These are phyloP conservation scores for Oryzias javanicus DNA, from an alignment of 2,113 vertebrate species.

Conservation along the genomic window DNA sequence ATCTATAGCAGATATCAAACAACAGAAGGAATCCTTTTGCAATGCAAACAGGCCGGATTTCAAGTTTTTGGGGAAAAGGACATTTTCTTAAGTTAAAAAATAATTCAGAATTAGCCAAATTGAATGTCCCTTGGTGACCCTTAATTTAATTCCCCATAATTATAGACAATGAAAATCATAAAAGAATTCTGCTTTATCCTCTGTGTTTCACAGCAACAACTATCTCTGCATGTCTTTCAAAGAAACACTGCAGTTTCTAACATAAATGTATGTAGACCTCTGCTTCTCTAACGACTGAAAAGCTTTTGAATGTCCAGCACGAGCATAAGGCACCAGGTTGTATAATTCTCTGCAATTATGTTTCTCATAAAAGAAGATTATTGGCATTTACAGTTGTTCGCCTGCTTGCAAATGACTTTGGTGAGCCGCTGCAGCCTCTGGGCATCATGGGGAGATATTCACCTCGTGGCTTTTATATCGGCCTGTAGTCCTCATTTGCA, in stretches of 20 bases:
- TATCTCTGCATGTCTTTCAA: not conserved
- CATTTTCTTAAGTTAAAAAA: no score
- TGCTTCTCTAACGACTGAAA: slow-evolving; percentile 8
- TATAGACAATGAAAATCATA: slow-evolving; percentile 2
- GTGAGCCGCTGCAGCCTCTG: slow-evolving; percentile 7
- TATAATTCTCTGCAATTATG: slow-evolving; percentile 33
- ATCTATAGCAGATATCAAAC: no score
- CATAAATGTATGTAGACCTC: not conserved
- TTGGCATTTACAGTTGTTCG: slow-evolving; percentile 26
- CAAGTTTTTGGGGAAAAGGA: no score
- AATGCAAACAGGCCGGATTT: no score
- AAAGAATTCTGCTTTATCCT: not conserved
- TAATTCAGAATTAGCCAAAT: not conserved
- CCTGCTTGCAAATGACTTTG: slow-evolving; percentile 1
- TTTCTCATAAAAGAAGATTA: slow-evolving; percentile 42
- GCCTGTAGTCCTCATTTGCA: slow-evolving; percentile 37
- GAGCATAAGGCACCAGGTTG: slow-evolving; percentile 12
- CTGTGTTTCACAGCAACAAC: slow-evolving; percentile 1
- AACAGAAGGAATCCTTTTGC: no score
- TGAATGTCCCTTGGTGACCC: not conserved
- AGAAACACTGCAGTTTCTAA: not conserved
- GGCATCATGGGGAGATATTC: slow-evolving; percentile 18
- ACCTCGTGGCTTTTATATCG: slow-evolving; percentile 37
- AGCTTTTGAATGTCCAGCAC: slow-evolving; percentile 25
- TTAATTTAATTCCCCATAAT: not conserved